Percentiles rank a stretch among this genome's conserved stretches.
Conservation (phyloP, 2,888 invertebrate genomes). For the Nomada hirtipes region DNA sequence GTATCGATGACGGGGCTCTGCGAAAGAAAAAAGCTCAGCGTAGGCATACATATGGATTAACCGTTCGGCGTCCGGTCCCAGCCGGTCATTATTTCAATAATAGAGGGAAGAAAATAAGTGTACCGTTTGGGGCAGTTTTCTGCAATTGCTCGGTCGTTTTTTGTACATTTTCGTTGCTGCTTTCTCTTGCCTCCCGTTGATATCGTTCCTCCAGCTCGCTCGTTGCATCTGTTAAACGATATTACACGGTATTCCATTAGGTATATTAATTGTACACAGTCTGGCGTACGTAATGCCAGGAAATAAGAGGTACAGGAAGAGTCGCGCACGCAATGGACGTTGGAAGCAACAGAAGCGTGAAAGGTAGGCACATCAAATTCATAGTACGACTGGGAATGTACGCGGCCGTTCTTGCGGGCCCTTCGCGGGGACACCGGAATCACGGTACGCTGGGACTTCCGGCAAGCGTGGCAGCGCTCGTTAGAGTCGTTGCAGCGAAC, state of each 20-base stretch:
- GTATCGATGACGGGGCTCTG: slow-evolving; percentile 85
- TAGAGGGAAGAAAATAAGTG: background rate
- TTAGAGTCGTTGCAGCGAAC: too few species aligned
- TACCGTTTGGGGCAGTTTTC: slow-evolving; percentile 74
- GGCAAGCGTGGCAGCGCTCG: slow-evolving; percentile 63
- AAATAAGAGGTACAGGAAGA: background rate
- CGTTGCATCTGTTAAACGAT: slow-evolving; percentile 16
- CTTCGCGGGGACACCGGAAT: slow-evolving; percentile 78
- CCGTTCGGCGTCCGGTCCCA: background rate
- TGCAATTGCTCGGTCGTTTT: slow-evolving; percentile 77
- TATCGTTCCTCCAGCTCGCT: background rate
- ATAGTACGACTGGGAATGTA: slow-evolving; percentile 4
- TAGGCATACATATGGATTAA: background rate
- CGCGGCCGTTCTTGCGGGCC: background rate
- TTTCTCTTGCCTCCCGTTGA: background rate
- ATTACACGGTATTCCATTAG: background rate
- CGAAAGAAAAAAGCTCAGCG: background rate
- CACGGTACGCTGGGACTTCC: slow-evolving; percentile 82
- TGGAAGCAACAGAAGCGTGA: background rate
- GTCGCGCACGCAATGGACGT: background rate
- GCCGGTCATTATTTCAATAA: too few species aligned
- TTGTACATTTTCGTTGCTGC: slow-evolving; percentile 69
- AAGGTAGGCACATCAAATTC: too few species aligned
- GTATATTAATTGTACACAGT: background rate
- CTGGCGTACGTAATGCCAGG: background rate